Base-by-base conservation (phyloP, 2,888 invertebrate genomes). In the Drosophila sordidula region DNA sequence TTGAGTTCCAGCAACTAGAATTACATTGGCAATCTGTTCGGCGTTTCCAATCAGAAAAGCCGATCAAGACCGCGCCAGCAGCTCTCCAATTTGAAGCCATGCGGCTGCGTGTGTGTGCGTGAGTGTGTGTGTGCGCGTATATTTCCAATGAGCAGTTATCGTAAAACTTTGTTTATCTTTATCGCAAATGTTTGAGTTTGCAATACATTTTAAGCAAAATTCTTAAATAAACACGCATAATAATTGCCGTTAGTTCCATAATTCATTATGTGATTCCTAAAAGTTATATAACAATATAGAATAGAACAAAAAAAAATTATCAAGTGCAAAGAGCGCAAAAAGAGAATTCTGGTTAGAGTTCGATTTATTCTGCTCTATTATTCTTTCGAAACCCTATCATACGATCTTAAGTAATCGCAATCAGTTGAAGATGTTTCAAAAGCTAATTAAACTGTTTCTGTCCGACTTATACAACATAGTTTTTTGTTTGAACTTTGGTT, bases 81-180 rank as follows among this genome's bases (percentile, higher is more conserved):
- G 41, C 14, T 29, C 39, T 45, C 29, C 16, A 66, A 47, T n/a
- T 44, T 1, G n/a, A 42, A 44, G 12, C 44, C 34, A 39, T 36
- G 12, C 32, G 12, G 16, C 45, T 45, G 42, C 6, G 42, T 12
- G 26, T 16, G 45, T 45, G 11, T 44, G 46, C 25, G 42, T 57
- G 47, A 36, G 22, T 39, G 39, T 46, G 39, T 58, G 55, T 36
- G 14, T 42, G 36, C 39, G 45, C 38, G 52, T 49, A 38, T 16
- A 64, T 47, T 83, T 77, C 64, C 78, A 81, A 51, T 34, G 25
- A 55, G 70, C 59, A 74, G 65, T 76, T 82, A 87, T 82, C 87
- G 71, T 32, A 54, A 46, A 66, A 52, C 49, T 50, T 84, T 84
- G 85, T 84, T 82, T 82, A 87, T 84, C 87, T 81, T 74, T 69